A percentile compares a stretch with the other conserved stretches of the same genome.
These are phyloP conservation scores for Halichondria panicea DNA, from an alignment of 37 sponge, comb jelly and placozoan genomes.

Conservation along the genomic window DNA sequence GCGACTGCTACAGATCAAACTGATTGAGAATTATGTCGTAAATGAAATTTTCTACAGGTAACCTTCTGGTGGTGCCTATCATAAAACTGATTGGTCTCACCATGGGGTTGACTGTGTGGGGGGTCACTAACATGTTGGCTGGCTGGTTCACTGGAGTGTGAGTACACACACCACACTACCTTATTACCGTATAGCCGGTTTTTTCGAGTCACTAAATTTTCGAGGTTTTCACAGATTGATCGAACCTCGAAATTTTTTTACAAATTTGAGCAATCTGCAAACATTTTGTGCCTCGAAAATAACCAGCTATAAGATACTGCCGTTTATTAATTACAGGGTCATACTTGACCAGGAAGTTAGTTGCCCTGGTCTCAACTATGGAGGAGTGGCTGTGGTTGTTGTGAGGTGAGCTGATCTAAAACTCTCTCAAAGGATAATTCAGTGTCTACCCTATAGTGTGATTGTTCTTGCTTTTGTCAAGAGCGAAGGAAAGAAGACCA, in stretches of 20 bases:
- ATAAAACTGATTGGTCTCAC: slow-evolving; percentile 83
- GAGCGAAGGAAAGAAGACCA: slow-evolving; percentile 43
- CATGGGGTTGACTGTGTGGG: slow-evolving; percentile 89
- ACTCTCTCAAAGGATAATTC: no score
- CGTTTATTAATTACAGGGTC: slow-evolving; percentile 25
- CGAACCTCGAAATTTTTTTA: no score
- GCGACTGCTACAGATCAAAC: no score
- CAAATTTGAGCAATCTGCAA: no score
- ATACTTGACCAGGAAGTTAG: slow-evolving; percentile 19
- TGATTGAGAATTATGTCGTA: not conserved
- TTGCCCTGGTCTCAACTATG: slow-evolving; percentile 47
- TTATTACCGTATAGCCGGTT: not conserved
- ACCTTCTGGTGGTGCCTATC: slow-evolving; percentile 75
- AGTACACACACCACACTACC: not conserved
- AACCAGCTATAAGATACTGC: not conserved
- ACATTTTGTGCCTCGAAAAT: no score
- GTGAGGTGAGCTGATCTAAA: slow-evolving; percentile 35
- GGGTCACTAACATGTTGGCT: slow-evolving; percentile 60
- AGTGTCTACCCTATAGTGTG: slow-evolving; percentile 21
- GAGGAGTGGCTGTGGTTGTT: slow-evolving; percentile 44
- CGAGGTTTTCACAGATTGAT: no score
- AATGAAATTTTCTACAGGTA: slow-evolving; percentile 54
- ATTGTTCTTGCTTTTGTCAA: slow-evolving; percentile 64
- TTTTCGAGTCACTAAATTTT: not conserved
- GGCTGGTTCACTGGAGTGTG: slow-evolving; percentile 80